phyloP scores from a whole-genome alignment of 2,113 vertebrate genomes.

The Leucoraja erinaceus region DNA sequence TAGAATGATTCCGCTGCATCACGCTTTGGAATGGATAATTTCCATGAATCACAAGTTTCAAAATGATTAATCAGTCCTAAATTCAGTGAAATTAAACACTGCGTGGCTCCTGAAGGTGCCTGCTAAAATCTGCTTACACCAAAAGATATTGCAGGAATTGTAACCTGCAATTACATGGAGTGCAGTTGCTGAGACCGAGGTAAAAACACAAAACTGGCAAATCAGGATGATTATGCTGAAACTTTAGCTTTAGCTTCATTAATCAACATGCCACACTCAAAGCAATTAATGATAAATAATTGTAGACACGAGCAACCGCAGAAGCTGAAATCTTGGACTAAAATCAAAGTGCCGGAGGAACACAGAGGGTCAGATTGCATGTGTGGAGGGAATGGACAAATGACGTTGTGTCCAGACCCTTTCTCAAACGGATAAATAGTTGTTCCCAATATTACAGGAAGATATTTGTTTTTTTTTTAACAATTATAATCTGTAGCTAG shows the following conservation, averaged over 20 bases:
- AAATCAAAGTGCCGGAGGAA: too few species aligned
- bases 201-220: neutral
- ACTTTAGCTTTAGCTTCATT: neutral
- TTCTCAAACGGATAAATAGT: neutral
- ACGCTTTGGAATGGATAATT: too few species aligned
- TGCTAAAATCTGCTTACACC: neutral
- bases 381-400: too few species aligned
- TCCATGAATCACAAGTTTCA: too few species aligned
- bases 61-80: neutral
- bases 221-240: neutral
- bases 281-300: neutral
- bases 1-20: too few species aligned
- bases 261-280: neutral
- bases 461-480: neutral
- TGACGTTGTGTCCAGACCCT: too few species aligned
- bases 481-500: too few species aligned
- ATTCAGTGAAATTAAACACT: neutral
- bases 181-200: neutral
- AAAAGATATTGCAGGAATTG: neutral
- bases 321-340: too few species aligned
- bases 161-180: neutral
- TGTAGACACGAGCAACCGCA: too few species aligned
- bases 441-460: neutral
- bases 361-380: too few species aligned
- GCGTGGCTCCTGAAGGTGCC: neutral